A percentile compares a stretch with the other conserved stretches of the same genome.
phyloP scores from a whole-genome alignment of 1,140 invertebrate species.

The Drosophila insularis region DNA sequence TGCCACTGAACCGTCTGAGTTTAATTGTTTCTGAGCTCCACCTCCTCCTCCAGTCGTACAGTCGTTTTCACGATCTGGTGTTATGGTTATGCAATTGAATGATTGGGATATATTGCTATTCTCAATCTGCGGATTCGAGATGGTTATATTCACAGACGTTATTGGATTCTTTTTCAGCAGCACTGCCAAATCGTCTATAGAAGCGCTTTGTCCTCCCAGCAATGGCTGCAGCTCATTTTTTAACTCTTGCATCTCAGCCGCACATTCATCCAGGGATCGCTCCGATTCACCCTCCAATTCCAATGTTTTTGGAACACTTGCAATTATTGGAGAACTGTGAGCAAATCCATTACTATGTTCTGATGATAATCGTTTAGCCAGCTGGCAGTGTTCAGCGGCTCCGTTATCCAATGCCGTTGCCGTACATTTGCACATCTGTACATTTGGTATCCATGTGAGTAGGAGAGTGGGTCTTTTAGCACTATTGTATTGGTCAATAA shows the following conservation, averaged over 20 bases:
- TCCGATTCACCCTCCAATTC: constrained; percentile 22
- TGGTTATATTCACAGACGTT: constrained; percentile 87
- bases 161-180: constrained; percentile 83
- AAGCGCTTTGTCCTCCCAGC: constrained; percentile 83
- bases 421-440: constrained; percentile 93
- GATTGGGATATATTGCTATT: constrained; percentile 82
- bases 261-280: constrained; percentile 39
- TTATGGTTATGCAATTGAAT: constrained; percentile 67
- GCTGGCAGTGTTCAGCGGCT: constrained; percentile 20
- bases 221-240: constrained; percentile 76
- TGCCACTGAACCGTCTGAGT: constrained; percentile 73
- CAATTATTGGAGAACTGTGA: constrained; percentile 29
- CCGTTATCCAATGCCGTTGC: constrained; percentile 80
- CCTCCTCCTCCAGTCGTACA: background rate
- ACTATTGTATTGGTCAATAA: constrained; percentile 88
- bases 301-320: constrained; percentile 51
- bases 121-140: constrained; percentile 87
- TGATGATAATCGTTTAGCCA: constrained; percentile 16
- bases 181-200: constrained; percentile 66
- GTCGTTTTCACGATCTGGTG: constrained; percentile 57
- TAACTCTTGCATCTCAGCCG: constrained; percentile 72
- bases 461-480: constrained; percentile 91
- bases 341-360: constrained; percentile 42
- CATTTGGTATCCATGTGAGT: constrained; percentile 97
- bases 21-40: constrained; percentile 22